Base-by-base conservation (phyloP, 1,140 invertebrate species). In the Onthophagus taurus region DNA sequence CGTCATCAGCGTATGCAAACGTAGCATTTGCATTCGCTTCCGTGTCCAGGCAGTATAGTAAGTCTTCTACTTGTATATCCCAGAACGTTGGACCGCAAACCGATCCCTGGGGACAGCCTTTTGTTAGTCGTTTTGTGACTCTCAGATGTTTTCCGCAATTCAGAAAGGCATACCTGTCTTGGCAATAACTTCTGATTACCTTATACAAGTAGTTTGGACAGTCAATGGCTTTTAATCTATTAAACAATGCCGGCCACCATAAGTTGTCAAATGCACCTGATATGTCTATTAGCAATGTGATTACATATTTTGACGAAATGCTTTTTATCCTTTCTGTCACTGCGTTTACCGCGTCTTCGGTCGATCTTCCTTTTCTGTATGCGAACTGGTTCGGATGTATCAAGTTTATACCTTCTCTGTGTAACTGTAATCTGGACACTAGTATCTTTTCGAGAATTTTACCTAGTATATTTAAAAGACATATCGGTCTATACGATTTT, bases 91-190 rank as follows among this genome's bases (percentile, higher is more conserved):
- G 62, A 0, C 66, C 64, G 1, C 65, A 37, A 0, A 67, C 54
- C 0, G 65, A 70, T 0, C 65, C 67, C 44, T 70, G 65, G 0
- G 67, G 65, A 21, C 67, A 68, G 0, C 67, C 64, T 51, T 57
- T 64, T 0, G 55, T 61, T 0, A 57, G 36, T 0, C 11, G 0
- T 39, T 63, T 63, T n/a, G 36, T 17, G 2, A 39, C 31, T 4
- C 31, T 24, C n/a, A n/a, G n/a, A n/a, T n/a, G n/a, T n/a, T n/a
- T n/a, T n/a, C n/a, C n/a, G n/a, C n/a, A n/a, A n/a, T n/a, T n/a
- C n/a, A n/a, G n/a, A n/a, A n/a, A n/a, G n/a, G n/a, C 41, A 13
- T 43, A 34, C 14, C 42, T n/a, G 30, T 43, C 42, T 23, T 43
- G 30, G 19, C 34, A 45, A 19, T 45, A 45, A 18, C 21, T 37